Evolutionary conservation across 2,888 invertebrate genomes (phyloP), one percentile per base, ranked within the genome.

Genomic region (Caenorhabditis angaria): DNA sequence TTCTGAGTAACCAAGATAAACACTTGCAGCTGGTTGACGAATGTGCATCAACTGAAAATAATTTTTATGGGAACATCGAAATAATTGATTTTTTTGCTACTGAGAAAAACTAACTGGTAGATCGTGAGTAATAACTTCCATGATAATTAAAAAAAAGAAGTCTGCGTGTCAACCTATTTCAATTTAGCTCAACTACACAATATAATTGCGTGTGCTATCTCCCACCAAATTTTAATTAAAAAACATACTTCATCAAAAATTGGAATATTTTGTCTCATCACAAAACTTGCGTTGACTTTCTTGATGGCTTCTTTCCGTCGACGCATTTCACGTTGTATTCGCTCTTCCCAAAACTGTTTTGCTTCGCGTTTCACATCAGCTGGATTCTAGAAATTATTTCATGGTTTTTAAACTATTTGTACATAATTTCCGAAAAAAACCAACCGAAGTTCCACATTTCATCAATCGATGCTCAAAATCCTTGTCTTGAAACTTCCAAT

Each of bases 401-500:
- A 24, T 12, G 18, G 8, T 22, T 22, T 51, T 22, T 22, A 24
- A 8, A n/a, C 5, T 29, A n/a, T 47, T n/a, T 25, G 3, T 5
- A 41, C 22, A 18, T n/a, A 14, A 12, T 8, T 59, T 24, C 8
- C 25, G 8, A 48, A 35, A 27, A 54, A 35, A 27, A 54, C 28
- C 8, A 12, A 55, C 20, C 6, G 20, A 22, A 8, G 25, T 20
- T 48, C 25, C 54, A 20, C 28, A 14, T 54, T 63, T 63, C 35
- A 28, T 27, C 20, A 63, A 63, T 14, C 58, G 61, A 58, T 72
- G 67, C 25, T 72, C 72, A 20, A 24, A 14, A 5, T 48, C 58
- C 27, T 58, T 72, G 50, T 64, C 64, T 3, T 53, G 61, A 2
- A 51, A 10, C 25, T 57, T 58, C 72, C 72, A 72, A n/a, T 65